phyloP scores from a whole-genome alignment of 1,140 invertebrate species.

The Piezodorus guildinii region DNA sequence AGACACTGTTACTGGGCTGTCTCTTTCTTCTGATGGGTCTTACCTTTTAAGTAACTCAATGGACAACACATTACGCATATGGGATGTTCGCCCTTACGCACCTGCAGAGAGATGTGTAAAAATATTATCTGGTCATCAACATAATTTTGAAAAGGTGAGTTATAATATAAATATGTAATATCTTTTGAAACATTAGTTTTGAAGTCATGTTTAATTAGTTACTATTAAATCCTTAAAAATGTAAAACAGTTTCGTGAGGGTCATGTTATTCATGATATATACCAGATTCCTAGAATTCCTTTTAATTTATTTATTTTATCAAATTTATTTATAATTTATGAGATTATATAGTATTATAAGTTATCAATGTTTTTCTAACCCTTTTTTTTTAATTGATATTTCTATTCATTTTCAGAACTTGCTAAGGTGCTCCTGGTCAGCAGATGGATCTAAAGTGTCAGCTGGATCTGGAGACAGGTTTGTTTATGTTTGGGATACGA shows the following conservation, averaged over 20 bases:
- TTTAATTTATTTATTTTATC: no score
- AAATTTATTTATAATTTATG: no score
- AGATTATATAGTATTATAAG: no score
- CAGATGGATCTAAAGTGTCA: constrained; percentile 70
- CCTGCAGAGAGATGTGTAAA: constrained; percentile 88
- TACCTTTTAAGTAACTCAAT: constrained; percentile 92
- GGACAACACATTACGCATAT: constrained; percentile 83
- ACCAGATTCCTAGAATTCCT: no score
- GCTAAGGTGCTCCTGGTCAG: constrained; percentile 77
- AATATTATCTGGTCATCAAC: constrained; percentile 85
- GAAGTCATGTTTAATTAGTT: no score
- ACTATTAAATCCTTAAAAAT: no score
- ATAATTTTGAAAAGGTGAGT: constrained; percentile 92
- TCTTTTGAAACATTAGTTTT: no score
- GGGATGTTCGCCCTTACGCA: constrained; percentile 69
- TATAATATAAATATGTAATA: no score
- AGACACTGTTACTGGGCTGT: constrained; percentile 88
- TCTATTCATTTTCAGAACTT: constrained; percentile 45
- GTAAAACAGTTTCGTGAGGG: no score
- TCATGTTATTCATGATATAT: no score
- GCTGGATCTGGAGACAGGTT: constrained; percentile 90
- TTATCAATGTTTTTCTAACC: no score
- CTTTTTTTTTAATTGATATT: no score
- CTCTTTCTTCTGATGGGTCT: constrained; percentile 87
- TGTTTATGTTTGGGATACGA: constrained; percentile 96